Base-by-base conservation (phyloP, 30 jellyfish, hydroid and myxozoan genomes). In the Cassiopea xamachana region DNA sequence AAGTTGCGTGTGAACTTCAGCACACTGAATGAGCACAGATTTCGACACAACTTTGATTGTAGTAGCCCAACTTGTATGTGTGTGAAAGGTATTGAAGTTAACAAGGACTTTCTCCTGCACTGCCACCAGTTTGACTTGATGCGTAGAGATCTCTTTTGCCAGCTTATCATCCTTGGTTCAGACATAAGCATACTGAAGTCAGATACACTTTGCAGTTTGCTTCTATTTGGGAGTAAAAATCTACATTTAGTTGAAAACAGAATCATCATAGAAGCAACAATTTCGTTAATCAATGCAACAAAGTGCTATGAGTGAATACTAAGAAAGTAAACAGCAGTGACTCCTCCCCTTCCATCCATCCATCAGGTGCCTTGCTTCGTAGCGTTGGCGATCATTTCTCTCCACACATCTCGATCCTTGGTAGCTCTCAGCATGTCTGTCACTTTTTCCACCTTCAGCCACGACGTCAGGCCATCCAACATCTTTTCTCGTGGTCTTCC, bases 201-300 rank as follows among this genome's bases (percentile, higher is more conserved):
- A 80, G 64, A 80, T 80, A 55, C 80, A 80, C 89, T 50, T 9
- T 80, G 83, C 89, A 80, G 19, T 80, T 80, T 80, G 89, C 82
- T 80, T 80, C 86, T 59, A 17, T 59, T 77, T 73, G 81, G 81
- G 51, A 73, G 48, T 27, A 73, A 73, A 17, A 18, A 39, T 73
- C 81, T 73, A 73, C 48, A 73, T 50, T 73, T 14, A 73, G 51
- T 73, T 14, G 81, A 27, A 73, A 73, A 1, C 81, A 73, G 81
- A 73, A 73, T 39, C 81, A 73, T 73, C 81, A 73, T 73, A 73
- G 81, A 73, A 73, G 81, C 55, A 73, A 39, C 81, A 73, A 73
- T 73, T 73, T 73, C 55, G 51, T 16, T 73, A 48, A 73, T 73
- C 55, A 50, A 73, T 27, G 81, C 49, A 73, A 27, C 81, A 73